Evolutionary conservation across 64 coral and sea anemone species (phyloP), one percentile per base, ranked within the genome.

Genomic region (Actinia tenebrosa): DNA sequence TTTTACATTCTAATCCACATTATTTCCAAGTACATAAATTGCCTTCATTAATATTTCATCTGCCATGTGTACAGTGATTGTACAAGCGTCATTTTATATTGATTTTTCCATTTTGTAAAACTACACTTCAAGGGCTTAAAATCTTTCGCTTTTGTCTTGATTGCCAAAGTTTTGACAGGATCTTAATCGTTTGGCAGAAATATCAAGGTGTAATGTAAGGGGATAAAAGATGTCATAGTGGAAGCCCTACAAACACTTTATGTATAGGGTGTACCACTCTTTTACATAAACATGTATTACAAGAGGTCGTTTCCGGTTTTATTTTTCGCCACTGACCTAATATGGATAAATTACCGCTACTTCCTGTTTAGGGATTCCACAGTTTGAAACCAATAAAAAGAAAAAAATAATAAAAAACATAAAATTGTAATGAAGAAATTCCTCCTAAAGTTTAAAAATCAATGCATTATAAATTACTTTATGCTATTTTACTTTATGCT

Each of bases 31-130:
- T 37, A 42, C 2, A 37, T 30, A 14, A 75, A 14, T 42, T 30
- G 27, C 10, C 26, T 75, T 14, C n/a, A 27, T 75, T 75, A 30
- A 37, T 75, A 75, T 75, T 75, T 26, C 69, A 75, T 75, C 26
- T 75, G 26, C 26, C 42, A 15, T 75, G 1, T 30, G 23, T 26
- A 75, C 69, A 75, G 15, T 66, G 19, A 66, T 30, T 75, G 69
- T 75, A 42, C 69, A 30, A 14, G 3, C 11, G 26, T 75, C 25
- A 42, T 14, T 10, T 11, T 15, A 13, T 75, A 75, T 75, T 75
- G 69, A 75, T 75, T 69, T 69, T 69, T 69, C 64, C 19, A 22
- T 69, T 69, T 22, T 75, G 69, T 75, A 75, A 75, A 75, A 43
- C 25, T 11, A 75, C 1, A n/a, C 25, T 14, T 43, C 25, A 75